These are phyloP conservation scores for Nasonovia ribisnigri DNA, from an alignment of 2,888 invertebrate genomes.

Conservation along the genomic window DNA sequence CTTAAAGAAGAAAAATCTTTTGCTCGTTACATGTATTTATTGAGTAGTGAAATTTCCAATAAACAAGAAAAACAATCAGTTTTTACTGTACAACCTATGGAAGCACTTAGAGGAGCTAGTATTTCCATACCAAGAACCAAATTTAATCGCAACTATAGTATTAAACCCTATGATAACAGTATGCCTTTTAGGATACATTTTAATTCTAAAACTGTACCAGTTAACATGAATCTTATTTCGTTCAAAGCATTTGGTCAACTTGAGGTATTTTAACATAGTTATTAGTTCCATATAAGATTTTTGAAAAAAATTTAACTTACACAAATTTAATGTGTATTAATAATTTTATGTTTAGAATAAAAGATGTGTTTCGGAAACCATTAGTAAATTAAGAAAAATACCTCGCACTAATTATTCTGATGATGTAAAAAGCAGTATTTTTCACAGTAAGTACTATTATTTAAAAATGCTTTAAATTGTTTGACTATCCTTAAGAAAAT, in stretches of 20 bases:
- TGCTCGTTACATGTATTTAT: conserved; percentile 62
- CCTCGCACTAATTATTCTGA: conserved; percentile 26
- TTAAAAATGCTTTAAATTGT: not conserved
- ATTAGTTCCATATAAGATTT: not conserved
- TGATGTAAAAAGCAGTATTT: conserved; percentile 52
- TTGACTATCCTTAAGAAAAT: not conserved
- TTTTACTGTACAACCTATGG: conserved; percentile 56
- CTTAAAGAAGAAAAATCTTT: conserved; percentile 62
- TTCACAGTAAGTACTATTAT: conserved; percentile 40
- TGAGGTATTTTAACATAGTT: conserved; percentile 36
- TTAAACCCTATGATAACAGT: conserved; percentile 43
- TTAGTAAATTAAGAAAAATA: conserved; percentile 36
- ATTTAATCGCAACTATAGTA: conserved; percentile 50
- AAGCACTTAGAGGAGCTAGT: conserved; percentile 59
- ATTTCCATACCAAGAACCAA: conserved; percentile 60
- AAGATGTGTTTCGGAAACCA: not conserved
- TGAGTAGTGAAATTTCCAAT: conserved; percentile 59
- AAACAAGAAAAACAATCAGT: conserved; percentile 55
- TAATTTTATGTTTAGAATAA: conserved; percentile 46
- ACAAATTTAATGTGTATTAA: not conserved
- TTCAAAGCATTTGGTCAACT: conserved; percentile 56
- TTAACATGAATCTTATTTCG: conserved; percentile 58
- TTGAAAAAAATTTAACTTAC: not conserved
- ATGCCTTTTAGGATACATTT: conserved; percentile 57
- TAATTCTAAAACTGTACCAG: conserved; percentile 57